phyloP scores from a whole-genome alignment of 2,113 vertebrate genomes.

The Neolamprologus ventralis region DNA sequence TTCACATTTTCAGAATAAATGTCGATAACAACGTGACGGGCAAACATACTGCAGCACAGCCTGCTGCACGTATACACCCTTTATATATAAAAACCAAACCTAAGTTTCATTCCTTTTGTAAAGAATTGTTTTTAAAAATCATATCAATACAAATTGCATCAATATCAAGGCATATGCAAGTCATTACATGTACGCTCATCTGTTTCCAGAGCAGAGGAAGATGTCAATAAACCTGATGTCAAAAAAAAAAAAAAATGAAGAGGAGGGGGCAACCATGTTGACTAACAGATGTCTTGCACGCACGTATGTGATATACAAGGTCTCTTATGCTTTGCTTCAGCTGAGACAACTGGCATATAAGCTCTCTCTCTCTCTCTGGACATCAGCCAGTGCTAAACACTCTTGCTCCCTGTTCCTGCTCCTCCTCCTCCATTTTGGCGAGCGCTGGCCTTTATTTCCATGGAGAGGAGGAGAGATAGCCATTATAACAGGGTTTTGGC shows the following conservation, averaged over 20 bases:
- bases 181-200: slow-evolving; percentile 8
- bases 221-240: slow-evolving; percentile 57
- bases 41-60: not conserved
- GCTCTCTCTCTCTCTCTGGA: slow-evolving; percentile 39
- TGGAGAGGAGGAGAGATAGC: slow-evolving; percentile 12
- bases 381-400: slow-evolving; percentile 47
- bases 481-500: slow-evolving; percentile 11
- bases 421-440: slow-evolving; percentile 41
- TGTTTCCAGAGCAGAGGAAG: slow-evolving; percentile 39
- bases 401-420: slow-evolving; percentile 52
- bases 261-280: slow-evolving; percentile 34
- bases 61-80: slow-evolving; percentile 20
- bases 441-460: slow-evolving; percentile 34
- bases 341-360: slow-evolving; percentile 49
- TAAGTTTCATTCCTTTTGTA: slow-evolving; percentile 2
- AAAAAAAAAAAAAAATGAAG: slow-evolving; percentile 13
- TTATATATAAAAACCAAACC: slow-evolving; percentile 36
- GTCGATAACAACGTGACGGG: not conserved
- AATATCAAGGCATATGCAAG: slow-evolving; percentile 35
- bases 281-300: slow-evolving; percentile 54
- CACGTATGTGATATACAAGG: slow-evolving; percentile 49
- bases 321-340: slow-evolving; percentile 56
- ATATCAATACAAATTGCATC: slow-evolving; percentile 23
- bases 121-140: slow-evolving; percentile 41
- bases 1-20: not conserved